A percentile compares a stretch with the other conserved stretches of the same genome.
Conservation (phyloP, 1,140 invertebrate species). For the Drosophila pseudoananassae region DNA sequence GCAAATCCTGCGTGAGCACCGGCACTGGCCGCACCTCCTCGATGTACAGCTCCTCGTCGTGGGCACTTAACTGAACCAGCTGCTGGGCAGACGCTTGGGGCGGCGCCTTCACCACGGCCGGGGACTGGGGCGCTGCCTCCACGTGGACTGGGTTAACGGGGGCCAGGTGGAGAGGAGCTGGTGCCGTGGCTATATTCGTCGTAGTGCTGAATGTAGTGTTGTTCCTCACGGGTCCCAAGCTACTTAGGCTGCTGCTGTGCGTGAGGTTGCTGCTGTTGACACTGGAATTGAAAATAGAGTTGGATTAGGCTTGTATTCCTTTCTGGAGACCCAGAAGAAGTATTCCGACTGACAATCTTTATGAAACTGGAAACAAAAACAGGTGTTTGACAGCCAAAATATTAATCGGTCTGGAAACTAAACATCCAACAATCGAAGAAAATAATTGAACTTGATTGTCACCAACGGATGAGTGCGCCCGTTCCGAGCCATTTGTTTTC, state of each 20-base stretch:
- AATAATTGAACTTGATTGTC: conserved; percentile 3
- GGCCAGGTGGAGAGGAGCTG: conserved; percentile 34
- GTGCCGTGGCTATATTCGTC: conserved; percentile 16
- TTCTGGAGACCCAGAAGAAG: too few species aligned
- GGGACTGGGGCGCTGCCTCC: conserved; percentile 15
- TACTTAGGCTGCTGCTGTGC: conserved; percentile 41
- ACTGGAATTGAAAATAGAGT: conserved; percentile 9
- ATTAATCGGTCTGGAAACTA: neutral
- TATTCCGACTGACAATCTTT: too few species aligned
- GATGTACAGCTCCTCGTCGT: conserved; percentile 80
- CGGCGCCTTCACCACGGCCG: conserved; percentile 25
- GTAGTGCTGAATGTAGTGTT: conserved; percentile 17
- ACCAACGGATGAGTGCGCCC: neutral
- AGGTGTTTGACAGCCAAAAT: neutral
- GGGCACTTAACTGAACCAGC: conserved; percentile 48
- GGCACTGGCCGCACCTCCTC: conserved; percentile 83
- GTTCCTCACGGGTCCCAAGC: conserved; percentile 21
- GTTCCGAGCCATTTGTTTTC: neutral
- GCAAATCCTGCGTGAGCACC: conserved; percentile 85
- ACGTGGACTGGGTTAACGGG: conserved; percentile 31
- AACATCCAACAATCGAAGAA: neutral
- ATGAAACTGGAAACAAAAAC: neutral
- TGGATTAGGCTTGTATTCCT: neutral
- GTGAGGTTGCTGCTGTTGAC: conserved; percentile 24
- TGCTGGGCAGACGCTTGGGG: conserved; percentile 11